Evolutionary conservation across 2,797 vertebrate genomes (phyloP), one percentile per base, ranked within the genome.

Genomic region (Eulemur coronatus): DNA sequence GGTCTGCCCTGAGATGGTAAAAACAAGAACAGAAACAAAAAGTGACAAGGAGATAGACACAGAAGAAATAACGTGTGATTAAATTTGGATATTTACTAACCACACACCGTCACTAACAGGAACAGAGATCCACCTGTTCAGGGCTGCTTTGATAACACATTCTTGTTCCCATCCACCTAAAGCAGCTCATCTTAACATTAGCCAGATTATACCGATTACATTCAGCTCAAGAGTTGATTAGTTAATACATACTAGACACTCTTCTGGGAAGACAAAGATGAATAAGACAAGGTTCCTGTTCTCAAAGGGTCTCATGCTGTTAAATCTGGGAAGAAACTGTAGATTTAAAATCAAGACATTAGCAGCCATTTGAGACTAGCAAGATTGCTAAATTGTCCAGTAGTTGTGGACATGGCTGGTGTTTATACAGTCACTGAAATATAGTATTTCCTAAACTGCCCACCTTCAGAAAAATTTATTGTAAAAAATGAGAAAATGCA

Each of bases 311-410:
- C 28, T 59, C 20, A 72, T 13, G 13, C 20, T 80, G 12, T 55
- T 67, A 89, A 85, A 61, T 84, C 12, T 28, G 38, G 70, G n/a
- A 35, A 93, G 61, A 90, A 75, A 87, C 26, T 79, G 14, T 57
- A 95, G 33, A 72, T 65, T 72, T 89, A 67, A 95, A 72, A 85
- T 81, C 46, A 94, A 89, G 52, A 55, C 20, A 84, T 59, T 11
- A 63, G n/a, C 52, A 72, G 38, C 30, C 18, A 38, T 84, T 14
- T 94, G 57, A 90, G 35, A 46, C 67, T 63, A 69, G 38, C 46
- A 50, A 28, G 46, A 89, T 35, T 59, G 43, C 50, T 88, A 75
- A 79, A 30, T 11, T 46, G 78, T 17, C 26, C 69, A 59, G 11
- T 79, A 87, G 24, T 50, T 86, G 17, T 82, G 59, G 48, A 73